phyloP scores from a whole-genome alignment of 2,113 vertebrate genomes.

The Origma solitaria region DNA sequence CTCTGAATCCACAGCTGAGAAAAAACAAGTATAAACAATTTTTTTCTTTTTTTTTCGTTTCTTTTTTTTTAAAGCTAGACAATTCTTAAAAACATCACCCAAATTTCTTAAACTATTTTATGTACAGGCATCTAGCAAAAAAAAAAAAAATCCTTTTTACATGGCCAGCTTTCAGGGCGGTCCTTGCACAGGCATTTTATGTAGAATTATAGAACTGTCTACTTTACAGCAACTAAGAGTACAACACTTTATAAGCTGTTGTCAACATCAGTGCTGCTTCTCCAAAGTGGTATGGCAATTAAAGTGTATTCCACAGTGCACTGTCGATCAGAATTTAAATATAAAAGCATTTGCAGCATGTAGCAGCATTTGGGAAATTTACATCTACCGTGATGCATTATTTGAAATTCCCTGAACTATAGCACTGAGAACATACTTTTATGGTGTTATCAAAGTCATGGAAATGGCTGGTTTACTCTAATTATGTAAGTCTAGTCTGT shows the following conservation, averaged over 20 bases:
- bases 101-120: neutral
- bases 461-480: neutral
- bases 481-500: neutral
- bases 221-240: neutral
- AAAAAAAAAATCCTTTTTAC: neutral
- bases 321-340: neutral
- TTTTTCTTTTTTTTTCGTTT: too few relatives aligned
- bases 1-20: neutral
- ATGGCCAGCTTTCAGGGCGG: neutral
- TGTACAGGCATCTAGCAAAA: neutral
- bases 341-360: neutral
- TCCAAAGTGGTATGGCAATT: neutral
- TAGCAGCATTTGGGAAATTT: neutral
- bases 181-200: neutral
- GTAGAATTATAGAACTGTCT: neutral
- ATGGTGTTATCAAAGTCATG: neutral
- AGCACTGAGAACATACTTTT: neutral
- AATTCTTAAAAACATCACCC: neutral
- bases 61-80: neutral
- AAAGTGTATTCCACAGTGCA: neutral
- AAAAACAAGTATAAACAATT: neutral
- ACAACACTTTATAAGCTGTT: neutral
- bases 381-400: neutral
- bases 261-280: fast-evolving
- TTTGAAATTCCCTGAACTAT: neutral